A percentile compares a stretch with the other conserved stretches of the same genome.
phyloP scores from a whole-genome alignment of 1,140 invertebrate genomes.

The Calosoma granatense region DNA sequence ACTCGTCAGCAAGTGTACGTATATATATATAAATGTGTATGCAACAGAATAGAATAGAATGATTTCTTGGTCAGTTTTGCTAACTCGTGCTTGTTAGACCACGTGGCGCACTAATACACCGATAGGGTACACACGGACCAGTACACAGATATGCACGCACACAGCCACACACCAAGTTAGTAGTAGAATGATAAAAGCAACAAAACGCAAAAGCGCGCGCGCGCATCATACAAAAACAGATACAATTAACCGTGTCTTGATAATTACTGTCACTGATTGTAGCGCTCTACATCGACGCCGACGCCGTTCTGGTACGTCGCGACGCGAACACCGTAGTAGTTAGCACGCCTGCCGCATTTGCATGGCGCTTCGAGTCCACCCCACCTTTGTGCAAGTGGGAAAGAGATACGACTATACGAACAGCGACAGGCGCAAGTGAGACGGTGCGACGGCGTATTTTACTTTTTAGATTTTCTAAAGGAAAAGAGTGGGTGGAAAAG shows the following conservation, averaged over 20 bases:
- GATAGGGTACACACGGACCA: too few species aligned
- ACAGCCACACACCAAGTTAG: conserved; percentile 1
- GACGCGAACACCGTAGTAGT: conserved; percentile 30
- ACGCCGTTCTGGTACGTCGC: conserved; percentile 28
- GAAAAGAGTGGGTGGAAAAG: conserved; percentile 12
- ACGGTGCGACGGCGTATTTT: conserved; percentile 20
- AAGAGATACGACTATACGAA: conserved; percentile 12
- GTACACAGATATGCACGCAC: too few species aligned
- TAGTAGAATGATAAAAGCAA: too few species aligned
- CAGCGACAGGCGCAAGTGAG: conserved; percentile 15
- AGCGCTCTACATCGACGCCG: conserved; percentile 28
- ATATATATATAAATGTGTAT: neutral
- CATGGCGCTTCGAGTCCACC: conserved; percentile 30
- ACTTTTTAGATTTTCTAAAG: conserved; percentile 22
- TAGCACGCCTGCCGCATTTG: conserved; percentile 34
- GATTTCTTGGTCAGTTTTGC: too few species aligned
- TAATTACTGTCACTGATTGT: conserved; percentile 29
- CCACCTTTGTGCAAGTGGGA: conserved; percentile 21
- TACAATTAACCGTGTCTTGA: too few species aligned
- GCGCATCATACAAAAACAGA: too few species aligned
- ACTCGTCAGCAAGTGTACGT: neutral
- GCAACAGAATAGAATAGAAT: too few species aligned
- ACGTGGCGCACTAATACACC: neutral
- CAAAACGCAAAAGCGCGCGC: too few species aligned
- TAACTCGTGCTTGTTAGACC: too few species aligned